Base-by-base conservation (phyloP, 2,113 vertebrate genomes). In the Eptesicus fuscus region DNA sequence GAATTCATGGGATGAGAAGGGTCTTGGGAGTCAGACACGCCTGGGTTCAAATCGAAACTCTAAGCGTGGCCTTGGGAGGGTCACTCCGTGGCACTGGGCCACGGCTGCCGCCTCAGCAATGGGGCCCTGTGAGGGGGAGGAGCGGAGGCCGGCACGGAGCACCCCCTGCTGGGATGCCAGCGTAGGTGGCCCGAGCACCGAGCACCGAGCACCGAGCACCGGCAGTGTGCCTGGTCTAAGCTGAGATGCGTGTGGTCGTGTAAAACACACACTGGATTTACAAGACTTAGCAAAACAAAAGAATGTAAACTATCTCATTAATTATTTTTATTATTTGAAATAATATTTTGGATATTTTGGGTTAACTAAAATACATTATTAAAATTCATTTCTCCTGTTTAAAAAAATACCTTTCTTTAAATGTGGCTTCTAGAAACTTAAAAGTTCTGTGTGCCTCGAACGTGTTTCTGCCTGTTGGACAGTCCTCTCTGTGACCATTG, bases 341-440 rank as follows among this genome's bases (percentile, higher is more conserved):
- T 92, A 47, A 80, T 76, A 56, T 78, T 95, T 92, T 95, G 82
- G 63, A 88, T 90, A 82, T 77, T 77, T 92, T 70, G 28, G 40
- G 71, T 95, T 93, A 87, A 94, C 92, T 84, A 88, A 90, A 96
- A 76, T 95, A 88, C 51, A 56, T 91, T 49, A 92, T 93, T 96
- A 92, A 94, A 93, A 94, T 91, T 95, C 83, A 83, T 94, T 94
- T 90, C 20, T 90, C 20, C 7, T 89, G 51, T 16, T 74, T 22
- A 63, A 69, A 69, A 78, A 69, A 77, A 65, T n/a, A n/a, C 2
- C 1, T 51, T 70, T 53, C 83, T 44, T 76, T 23, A 10, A 51
- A 42, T 3, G 5, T 23, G 71, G 40, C 56, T 30, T 23, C 59
- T 37, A 67, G 71, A 67, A 77, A 70, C 42, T 49, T n/a, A 10